Evolutionary conservation across 2,797 vertebrate genomes (phyloP), one percentile per base, ranked within the genome.

Genomic region (Gastrophryne carolinensis): DNA sequence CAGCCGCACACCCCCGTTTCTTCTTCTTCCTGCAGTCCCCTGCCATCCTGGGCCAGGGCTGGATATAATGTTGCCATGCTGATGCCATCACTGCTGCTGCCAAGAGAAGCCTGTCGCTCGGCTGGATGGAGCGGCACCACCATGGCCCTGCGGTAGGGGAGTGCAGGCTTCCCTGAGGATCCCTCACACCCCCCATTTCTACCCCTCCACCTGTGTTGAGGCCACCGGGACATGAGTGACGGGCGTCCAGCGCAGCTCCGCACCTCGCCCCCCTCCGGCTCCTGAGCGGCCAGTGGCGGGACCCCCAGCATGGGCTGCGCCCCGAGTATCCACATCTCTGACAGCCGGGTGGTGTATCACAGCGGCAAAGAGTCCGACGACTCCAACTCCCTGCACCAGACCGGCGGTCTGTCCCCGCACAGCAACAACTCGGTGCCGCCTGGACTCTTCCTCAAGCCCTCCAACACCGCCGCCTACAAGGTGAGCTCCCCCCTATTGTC

Each of bases 231-330:
- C 68, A 78, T 72, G 67, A 44, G 58, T 27, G 35, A 21, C 39
- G 4, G 37, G 21, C 9, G 19, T 54, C 8, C 60, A 21, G 23
- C 15, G 70, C 13, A 47, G 50, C 21, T n/a, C 70, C 26, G 50
- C 62, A 49, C 11, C 1, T 35, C 6, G 35, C 58, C 65, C n/a
- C n/a, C 37, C 19, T 21, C 49, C 21, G 47, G 73, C 15, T 64
- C 44, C 23, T 75, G 74, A 78, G 75, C 71, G n/a, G 32, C 82
- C 84, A 85, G 82, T 90, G 88, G 90, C 91, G 90, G 89, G 73
- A 88, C n/a, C 84, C 91, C 90, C 93, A 92, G 91, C 92, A 98
- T 98, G 97, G 97, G 96, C 94, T 98, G 97, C 91, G 94, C 96
- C 91, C 96, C 96, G 86, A 99, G 96, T 93, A 96, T 96, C 87